A percentile compares a stretch with the other conserved stretches of the same genome.
phyloP scores from a whole-genome alignment of 2,113 vertebrate species.

The Pomatostomus ruficeps region DNA sequence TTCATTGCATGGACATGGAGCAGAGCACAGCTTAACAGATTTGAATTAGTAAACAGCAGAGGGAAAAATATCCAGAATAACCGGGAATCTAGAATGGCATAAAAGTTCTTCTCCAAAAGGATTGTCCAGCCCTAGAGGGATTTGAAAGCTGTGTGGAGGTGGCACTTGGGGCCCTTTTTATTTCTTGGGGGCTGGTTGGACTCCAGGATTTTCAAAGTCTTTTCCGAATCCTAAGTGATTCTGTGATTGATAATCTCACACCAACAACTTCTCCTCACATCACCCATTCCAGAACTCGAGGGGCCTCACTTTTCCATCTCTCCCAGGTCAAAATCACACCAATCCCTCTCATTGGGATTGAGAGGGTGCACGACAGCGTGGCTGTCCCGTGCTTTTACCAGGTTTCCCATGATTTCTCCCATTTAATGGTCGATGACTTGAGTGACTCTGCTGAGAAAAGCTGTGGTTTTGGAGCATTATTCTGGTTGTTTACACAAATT shows the following conservation, averaged over 20 bases:
- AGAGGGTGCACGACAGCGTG: too few relatives aligned
- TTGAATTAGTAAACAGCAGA: background rate
- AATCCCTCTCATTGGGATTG: background rate
- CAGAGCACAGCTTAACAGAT: background rate
- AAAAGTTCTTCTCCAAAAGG: background rate
- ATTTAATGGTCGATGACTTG: background rate
- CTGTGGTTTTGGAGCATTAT: background rate
- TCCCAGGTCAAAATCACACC: background rate
- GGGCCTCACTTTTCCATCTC: background rate
- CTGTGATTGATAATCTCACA: background rate
- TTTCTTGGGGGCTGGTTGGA: background rate
- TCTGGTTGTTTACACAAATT: background rate
- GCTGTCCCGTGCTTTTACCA: background rate
- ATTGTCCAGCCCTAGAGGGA: background rate
- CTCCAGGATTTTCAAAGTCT: background rate
- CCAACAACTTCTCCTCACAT: background rate
- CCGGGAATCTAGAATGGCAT: background rate
- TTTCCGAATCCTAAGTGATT: background rate
- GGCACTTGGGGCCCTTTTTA: background rate
- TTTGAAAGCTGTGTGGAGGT: background rate
- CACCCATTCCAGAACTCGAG: background rate
- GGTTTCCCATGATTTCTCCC: background rate
- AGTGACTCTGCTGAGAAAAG: background rate
- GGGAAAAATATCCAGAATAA: background rate
- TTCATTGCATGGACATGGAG: background rate